phyloP scores from a whole-genome alignment of 2,113 vertebrate species.

The Erythrolamprus reginae region DNA sequence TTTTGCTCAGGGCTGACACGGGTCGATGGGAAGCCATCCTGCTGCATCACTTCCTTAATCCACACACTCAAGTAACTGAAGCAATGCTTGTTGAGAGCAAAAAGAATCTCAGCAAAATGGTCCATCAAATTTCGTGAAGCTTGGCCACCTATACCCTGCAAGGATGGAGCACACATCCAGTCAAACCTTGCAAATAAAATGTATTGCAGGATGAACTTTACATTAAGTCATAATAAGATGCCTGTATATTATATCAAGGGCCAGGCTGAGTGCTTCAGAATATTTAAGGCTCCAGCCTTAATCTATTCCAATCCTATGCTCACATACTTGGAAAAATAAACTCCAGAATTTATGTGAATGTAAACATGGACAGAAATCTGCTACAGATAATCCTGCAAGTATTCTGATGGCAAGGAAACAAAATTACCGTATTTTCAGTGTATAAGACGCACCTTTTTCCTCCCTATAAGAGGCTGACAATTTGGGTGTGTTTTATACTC shows the following conservation, averaged over 20 bases:
- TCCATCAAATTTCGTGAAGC: conserved; percentile 96
- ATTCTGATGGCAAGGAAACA: not conserved
- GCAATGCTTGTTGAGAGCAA: conserved; percentile 95
- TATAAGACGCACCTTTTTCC: no score
- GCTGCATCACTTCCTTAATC: conserved; percentile 93
- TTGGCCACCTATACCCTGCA: conserved; percentile 89
- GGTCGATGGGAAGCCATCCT: conserved; percentile 87
- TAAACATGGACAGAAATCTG: not conserved
- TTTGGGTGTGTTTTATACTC: no score
- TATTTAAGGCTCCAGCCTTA: not conserved
- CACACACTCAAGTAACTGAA: conserved; percentile 87
- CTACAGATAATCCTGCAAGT: not conserved
- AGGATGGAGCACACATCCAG: conserved; percentile 19
- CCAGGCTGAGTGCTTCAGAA: not conserved
- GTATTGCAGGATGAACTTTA: not conserved
- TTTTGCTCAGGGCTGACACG: conserved; percentile 89
- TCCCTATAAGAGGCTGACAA: no score
- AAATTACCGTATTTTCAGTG: no score
- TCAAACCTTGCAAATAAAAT: not conserved
- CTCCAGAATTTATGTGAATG: not conserved
- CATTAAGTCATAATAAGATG: not conserved
- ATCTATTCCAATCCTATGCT: not conserved
- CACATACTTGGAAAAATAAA: not conserved
- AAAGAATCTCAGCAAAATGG: conserved; percentile 94
- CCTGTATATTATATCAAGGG: not conserved